Conservation (phyloP, 2,113 vertebrate genomes). For the Calyptommatus sinebrachiatus region DNA sequence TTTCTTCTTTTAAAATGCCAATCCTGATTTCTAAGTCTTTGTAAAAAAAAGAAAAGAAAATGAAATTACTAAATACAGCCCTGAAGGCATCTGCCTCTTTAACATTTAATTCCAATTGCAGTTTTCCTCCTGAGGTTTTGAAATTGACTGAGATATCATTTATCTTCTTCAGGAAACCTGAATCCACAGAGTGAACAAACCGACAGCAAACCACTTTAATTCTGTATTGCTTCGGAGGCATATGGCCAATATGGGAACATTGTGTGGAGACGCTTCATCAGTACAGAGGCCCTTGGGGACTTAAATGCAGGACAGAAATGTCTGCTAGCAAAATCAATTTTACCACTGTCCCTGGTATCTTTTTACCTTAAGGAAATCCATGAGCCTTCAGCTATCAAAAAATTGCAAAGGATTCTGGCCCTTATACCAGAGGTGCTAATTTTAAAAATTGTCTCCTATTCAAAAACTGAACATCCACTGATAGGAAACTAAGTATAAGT, state of each 20-base stretch:
- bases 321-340: no score
- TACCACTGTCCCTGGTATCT: no score
- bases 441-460: not conserved
- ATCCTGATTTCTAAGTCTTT: slow-evolving; percentile 1
- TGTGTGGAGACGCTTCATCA: no score
- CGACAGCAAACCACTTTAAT: not conserved
- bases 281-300: no score
- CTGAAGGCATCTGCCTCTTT: not conserved
- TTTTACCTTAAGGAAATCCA: no score
- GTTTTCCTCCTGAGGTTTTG: slow-evolving; percentile 4
- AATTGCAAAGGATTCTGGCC: no score
- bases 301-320: no score
- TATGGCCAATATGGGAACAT: no score
- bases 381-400: no score
- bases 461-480: no score
- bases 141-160: slow-evolving; percentile 6
- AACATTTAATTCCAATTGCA: slow-evolving; percentile 10
- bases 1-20: slow-evolving; percentile 16
- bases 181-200: not conserved
- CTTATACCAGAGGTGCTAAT: not conserved
- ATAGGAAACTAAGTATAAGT: no score
- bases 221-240: no score
- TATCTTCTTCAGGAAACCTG: not conserved
- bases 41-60: not conserved
- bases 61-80: slow-evolving; percentile 7